Conservation (phyloP, 2,113 vertebrate species). For the Miniopterus natalensis region DNA sequence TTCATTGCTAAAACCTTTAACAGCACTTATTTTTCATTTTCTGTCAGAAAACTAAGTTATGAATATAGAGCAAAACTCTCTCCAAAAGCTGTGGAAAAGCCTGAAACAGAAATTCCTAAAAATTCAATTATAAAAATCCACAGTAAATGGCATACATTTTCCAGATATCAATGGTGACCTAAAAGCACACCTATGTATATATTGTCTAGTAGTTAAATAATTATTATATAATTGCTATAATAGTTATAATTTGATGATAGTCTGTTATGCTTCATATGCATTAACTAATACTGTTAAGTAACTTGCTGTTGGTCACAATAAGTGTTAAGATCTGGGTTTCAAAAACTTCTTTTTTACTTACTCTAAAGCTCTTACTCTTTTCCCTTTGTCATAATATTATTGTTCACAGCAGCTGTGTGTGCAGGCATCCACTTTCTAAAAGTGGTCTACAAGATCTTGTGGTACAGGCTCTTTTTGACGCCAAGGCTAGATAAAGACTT, state of each 20-base stretch:
- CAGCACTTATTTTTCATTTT: not conserved
- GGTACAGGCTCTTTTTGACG: not conserved
- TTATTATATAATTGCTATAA: conserved; percentile 16
- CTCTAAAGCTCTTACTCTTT: not conserved
- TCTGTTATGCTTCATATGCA: not conserved
- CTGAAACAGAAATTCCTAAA: conserved; percentile 26
- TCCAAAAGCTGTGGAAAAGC: not conserved
- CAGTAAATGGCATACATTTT: not conserved
- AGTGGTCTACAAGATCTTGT: not conserved
- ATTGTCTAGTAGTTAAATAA: not conserved
- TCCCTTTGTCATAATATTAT: not conserved
- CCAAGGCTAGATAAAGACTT: not conserved
- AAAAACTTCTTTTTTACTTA: not conserved
- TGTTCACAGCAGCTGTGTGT: not conserved
- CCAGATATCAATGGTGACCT: not conserved
- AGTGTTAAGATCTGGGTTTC: not conserved
- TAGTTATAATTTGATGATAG: not conserved
- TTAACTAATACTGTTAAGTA: conserved; percentile 4
- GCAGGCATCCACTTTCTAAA: not conserved
- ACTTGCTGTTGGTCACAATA: not conserved
- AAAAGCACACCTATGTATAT: not conserved
- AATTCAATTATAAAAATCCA: not conserved
- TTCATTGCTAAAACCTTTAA: not conserved
- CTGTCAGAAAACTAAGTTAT: not conserved
- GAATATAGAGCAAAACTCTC: not conserved